Evolutionary conservation across 2,113 vertebrate genomes (phyloP).

Genomic region (Phyllostomus hastatus): DNA sequence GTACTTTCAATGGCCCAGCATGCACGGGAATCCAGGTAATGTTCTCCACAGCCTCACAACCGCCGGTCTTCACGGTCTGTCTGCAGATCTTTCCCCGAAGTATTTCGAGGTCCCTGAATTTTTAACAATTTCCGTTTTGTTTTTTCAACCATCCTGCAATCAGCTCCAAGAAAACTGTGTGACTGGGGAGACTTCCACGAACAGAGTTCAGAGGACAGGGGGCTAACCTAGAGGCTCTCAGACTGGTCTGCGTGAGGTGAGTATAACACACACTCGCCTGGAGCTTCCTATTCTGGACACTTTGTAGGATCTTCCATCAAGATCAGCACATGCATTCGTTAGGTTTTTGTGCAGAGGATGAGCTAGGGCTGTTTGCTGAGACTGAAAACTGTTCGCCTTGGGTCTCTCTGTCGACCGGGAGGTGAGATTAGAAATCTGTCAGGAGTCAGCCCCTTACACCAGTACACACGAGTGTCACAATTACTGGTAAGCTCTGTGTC

Average conservation of each 20-base stretch:
- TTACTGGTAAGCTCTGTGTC: background rate
- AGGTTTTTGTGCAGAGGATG: background rate
- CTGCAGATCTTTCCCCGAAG: background rate
- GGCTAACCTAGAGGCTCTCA: background rate
- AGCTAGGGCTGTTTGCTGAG: background rate
- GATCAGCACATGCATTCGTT: background rate
- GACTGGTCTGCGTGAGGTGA: fast-evolving
- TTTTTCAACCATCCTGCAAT: background rate
- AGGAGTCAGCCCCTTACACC: background rate
- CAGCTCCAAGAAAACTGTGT: background rate
- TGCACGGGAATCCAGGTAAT: background rate
- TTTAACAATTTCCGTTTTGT: background rate
- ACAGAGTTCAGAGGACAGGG: background rate
- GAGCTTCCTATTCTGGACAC: background rate
- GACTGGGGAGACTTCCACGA: background rate
- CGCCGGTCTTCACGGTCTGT: background rate
- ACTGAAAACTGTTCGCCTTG: background rate
- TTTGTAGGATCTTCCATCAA: fast-evolving
- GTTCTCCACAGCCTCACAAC: background rate
- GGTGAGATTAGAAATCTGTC: background rate
- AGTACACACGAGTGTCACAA: fast-evolving
- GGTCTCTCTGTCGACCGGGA: background rate
- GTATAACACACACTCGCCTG: fast-evolving
- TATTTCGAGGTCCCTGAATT: background rate
- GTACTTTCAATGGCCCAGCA: background rate